These are phyloP conservation scores for Polietes domitor DNA, from an alignment of 2,888 invertebrate species.

Conservation along the genomic window DNA sequence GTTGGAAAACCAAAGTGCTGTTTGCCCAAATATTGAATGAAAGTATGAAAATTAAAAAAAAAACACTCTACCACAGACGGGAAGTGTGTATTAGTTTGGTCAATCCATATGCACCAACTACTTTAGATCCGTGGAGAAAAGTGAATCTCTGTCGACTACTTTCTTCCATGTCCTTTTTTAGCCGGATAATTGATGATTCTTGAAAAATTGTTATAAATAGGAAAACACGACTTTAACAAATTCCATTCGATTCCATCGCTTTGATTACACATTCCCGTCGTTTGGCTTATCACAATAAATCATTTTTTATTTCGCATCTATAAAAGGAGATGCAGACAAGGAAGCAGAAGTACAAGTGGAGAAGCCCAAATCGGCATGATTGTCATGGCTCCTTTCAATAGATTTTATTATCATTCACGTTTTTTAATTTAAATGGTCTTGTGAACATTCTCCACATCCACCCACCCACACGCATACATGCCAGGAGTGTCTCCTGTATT, in stretches of 20 bases:
- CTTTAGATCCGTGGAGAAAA: too few species aligned
- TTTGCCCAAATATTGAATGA: too few species aligned
- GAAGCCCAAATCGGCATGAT: constrained; percentile 28
- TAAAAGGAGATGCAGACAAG: background rate
- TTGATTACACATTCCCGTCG: constrained; percentile 23
- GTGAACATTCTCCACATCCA: constrained; percentile 32
- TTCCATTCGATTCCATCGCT: background rate
- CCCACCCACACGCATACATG: background rate
- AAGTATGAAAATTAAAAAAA: too few species aligned
- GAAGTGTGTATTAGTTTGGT: too few species aligned
- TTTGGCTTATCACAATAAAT: constrained; percentile 32
- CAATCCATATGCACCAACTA: too few species aligned
- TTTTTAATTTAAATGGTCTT: constrained; percentile 66
- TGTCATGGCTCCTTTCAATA: constrained; percentile 64
- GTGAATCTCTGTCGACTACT: too few species aligned
- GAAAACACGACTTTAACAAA: constrained; percentile 3
- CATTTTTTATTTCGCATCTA: constrained; percentile 23
- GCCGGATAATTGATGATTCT: constrained; percentile 9
- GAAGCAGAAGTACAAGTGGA: background rate
- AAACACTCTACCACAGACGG: too few species aligned
- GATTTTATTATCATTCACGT: constrained; percentile 66
- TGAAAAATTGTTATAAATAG: constrained; percentile 8
- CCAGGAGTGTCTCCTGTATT: constrained; percentile 14
- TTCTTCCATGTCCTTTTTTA: background rate
- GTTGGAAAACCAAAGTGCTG: too few species aligned